A percentile compares a stretch with the other conserved stretches of the same genome.
These are phyloP conservation scores for Solea solea DNA, from an alignment of 2,113 vertebrate species.

Conservation along the genomic window DNA sequence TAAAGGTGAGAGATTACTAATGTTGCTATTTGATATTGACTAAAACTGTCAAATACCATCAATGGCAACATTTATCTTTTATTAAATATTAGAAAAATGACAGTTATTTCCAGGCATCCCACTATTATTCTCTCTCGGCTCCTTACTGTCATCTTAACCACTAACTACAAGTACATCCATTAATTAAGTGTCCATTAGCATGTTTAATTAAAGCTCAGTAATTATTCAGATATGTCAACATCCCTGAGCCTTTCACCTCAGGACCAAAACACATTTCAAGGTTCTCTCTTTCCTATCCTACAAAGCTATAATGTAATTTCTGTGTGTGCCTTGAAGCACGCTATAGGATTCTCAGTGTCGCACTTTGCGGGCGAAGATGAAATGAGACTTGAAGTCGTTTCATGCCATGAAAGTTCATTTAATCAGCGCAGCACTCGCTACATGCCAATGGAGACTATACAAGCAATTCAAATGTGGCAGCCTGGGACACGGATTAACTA, in stretches of 20 bases:
- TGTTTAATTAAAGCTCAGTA: conserved; percentile 60
- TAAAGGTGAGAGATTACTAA: conserved; percentile 9
- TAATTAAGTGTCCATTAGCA: conserved; percentile 41
- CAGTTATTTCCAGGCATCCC: background rate
- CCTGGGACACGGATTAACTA: background rate
- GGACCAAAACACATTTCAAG: conserved; percentile 14
- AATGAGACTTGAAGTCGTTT: conserved; percentile 4
- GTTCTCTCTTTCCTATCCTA: background rate
- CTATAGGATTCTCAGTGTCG: background rate
- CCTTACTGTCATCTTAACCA: background rate
- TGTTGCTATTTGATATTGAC: conserved; percentile 4
- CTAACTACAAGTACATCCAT: conserved; percentile 8
- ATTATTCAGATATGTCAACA: conserved; percentile 31
- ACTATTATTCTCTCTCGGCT: background rate
- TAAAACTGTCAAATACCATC: background rate
- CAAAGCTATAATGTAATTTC: background rate
- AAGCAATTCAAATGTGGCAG: background rate
- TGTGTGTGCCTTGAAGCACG: conserved; percentile 11
- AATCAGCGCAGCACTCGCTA: conserved; percentile 1
- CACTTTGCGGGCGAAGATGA: background rate
- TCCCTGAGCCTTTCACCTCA: conserved; percentile 14
- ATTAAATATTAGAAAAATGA: background rate
- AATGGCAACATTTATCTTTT: background rate
- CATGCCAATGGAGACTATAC: conserved; percentile 1
- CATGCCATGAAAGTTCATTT: conserved; percentile 25